Percentiles rank a stretch among this genome's conserved stretches.
phyloP scores from a whole-genome alignment of 2,888 invertebrate genomes.

The Endomychus coccineus region DNA sequence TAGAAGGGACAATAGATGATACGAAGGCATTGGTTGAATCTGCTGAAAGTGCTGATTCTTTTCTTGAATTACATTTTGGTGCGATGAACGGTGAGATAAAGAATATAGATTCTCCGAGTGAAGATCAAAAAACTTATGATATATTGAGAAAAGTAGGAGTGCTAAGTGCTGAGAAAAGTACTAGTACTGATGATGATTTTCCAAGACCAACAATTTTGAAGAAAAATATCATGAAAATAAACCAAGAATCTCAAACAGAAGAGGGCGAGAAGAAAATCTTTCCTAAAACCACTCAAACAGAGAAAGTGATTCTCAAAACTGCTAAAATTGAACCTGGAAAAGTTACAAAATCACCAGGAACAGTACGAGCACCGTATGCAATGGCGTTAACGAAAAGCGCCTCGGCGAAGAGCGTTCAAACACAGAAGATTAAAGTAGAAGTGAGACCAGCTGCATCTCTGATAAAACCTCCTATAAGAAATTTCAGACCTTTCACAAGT shows the following conservation, averaged over 20 bases:
- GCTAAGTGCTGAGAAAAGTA: conserved; percentile 40
- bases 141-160: conserved; percentile 39
- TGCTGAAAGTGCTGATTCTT: too few species aligned
- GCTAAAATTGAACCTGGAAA: conserved; percentile 26
- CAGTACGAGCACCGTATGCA: conserved; percentile 42
- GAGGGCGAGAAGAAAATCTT: conserved; percentile 29
- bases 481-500: background rate
- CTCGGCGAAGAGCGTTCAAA: conserved; percentile 32
- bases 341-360: conserved; percentile 22
- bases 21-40: too few species aligned
- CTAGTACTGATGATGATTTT: conserved; percentile 40
- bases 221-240: conserved; percentile 35
- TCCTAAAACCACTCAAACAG: conserved; percentile 25
- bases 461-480: conserved; percentile 17
- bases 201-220: conserved; percentile 32
- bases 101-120: conserved; percentile 41
- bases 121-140: conserved; percentile 43
- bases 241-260: conserved; percentile 41
- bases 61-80: too few species aligned
- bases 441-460: conserved; percentile 18
- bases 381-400: conserved; percentile 43
- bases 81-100: too few species aligned
- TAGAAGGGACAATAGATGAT: too few species aligned
- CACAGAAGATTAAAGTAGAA: conserved; percentile 31
- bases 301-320: conserved; percentile 27